Conservation (phyloP, 2,797 vertebrate species). For the Gadopsis bispinosus region DNA sequence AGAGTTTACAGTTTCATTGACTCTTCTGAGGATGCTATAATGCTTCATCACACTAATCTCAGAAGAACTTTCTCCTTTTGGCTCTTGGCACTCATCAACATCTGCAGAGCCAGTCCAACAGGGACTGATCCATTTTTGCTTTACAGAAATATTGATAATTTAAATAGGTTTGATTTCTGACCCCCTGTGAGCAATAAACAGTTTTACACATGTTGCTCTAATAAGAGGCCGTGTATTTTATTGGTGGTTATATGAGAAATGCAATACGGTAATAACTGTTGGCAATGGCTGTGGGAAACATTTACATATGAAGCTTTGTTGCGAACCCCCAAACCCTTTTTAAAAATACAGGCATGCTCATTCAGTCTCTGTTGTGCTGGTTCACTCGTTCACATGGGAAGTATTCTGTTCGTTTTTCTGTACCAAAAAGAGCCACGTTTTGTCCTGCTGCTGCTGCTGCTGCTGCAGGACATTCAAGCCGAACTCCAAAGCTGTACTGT, state of each 20-base stretch:
- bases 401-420: conserved; percentile 39
- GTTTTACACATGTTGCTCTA: conserved; percentile 16
- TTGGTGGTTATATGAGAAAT: conserved; percentile 43
- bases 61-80: not conserved
- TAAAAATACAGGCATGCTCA: conserved; percentile 46
- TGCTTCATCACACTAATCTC: not conserved
- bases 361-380: conserved; percentile 33
- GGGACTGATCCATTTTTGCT: conserved; percentile 2
- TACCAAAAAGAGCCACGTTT: conserved; percentile 43
- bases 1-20: not conserved
- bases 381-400: conserved; percentile 56
- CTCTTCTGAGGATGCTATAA: not conserved
- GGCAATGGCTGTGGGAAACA: conserved; percentile 50
- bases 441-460: conserved; percentile 41
- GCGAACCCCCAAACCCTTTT: not conserved
- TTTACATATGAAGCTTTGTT: conserved; percentile 59
- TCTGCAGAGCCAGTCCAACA: not conserved
- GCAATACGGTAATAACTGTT: conserved; percentile 41
- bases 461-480: conserved; percentile 12
- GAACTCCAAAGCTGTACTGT: conserved; percentile 28
- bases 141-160: conserved; percentile 33
- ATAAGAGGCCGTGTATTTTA: conserved; percentile 28
- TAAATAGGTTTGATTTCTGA: conserved; percentile 55
- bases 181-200: conserved; percentile 8
- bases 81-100: not conserved